Evolutionary conservation across 2,113 vertebrate genomes (phyloP), one percentile per base, ranked within the genome.

Genomic region (Engraulis encrasicolus): DNA sequence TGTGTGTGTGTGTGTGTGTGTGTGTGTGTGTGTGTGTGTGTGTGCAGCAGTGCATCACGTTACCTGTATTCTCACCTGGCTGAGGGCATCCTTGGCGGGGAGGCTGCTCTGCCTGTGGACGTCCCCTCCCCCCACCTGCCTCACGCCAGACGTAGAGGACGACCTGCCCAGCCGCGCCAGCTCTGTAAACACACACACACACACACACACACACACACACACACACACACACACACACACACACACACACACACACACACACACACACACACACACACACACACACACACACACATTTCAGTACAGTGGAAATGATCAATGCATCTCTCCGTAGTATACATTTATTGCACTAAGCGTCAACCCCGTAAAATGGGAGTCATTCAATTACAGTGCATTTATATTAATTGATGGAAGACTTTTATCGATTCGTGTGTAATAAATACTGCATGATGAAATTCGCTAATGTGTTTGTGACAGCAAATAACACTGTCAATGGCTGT

Each of bases 161-260:
- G 97, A 98, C 84, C 97, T 96, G 74, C 97, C 96, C 88, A 98
- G 95, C 85, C 96, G 96, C 88, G 96, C 95, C 91, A 97, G 94
- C 93, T 97, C 97, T 98, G 93, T 27, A 80, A 52, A 79, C 61
- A 81, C 52, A 83, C 40, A 85, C 54, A 83, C 5, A 84, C 18
- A 84, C 49, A 83, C 45, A 71, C 6, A 83, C 49, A 81, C 78
- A 79, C 66, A 50, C 81, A 82, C 18, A 38, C 15, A 48, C 7
- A 83, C 19, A 85, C 17, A 50, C 40, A 83, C 81, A 77, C 81
- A 71, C 78, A 78, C 80, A 87, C 66, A 78, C 66, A 78, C 79
- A 50, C 71, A 81, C 36, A 81, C 79, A 81, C 58, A 87, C 58
- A 78, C 18, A 48, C 17, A 18, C 9, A 78, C 31, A 15, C 1